Evolutionary conservation across 2,888 invertebrate genomes (phyloP).

Genomic region (Drosophila tanythrix): DNA sequence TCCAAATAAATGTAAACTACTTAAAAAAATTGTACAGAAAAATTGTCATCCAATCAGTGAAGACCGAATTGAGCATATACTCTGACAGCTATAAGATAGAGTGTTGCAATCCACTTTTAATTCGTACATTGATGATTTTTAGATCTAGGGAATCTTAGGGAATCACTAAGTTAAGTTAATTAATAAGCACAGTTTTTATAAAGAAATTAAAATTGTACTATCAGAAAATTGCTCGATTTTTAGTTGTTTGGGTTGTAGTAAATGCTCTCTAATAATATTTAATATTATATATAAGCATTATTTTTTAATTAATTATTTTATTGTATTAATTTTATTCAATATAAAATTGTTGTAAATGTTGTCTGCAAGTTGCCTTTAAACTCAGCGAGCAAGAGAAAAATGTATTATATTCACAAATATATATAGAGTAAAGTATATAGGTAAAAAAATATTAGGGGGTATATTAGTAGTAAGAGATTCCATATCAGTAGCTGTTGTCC

Average conservation of each 20-base stretch:
- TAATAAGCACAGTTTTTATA: too few relatives aligned
- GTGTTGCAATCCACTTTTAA: background rate
- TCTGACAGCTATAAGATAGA: background rate
- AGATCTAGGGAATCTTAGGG: too few relatives aligned
- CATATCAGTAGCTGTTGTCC: background rate
- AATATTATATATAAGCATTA: background rate
- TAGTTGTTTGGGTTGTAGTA: background rate
- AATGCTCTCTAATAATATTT: background rate
- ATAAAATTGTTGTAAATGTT: background rate
- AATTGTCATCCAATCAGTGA: too few relatives aligned
- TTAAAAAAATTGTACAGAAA: background rate
- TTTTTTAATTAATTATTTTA: background rate
- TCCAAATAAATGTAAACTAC: slow-evolving; percentile 6
- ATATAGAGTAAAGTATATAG: too few relatives aligned
- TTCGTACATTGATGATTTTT: too few relatives aligned
- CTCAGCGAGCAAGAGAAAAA: background rate
- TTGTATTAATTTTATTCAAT: too few relatives aligned
- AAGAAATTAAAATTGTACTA: background rate
- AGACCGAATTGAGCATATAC: slow-evolving; percentile 7
- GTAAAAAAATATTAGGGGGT: background rate
- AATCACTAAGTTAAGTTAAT: too few relatives aligned
- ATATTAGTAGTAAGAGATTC: background rate
- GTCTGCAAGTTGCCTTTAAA: background rate
- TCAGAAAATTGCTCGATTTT: background rate
- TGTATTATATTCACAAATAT: background rate